phyloP scores from a whole-genome alignment of 2,888 invertebrate genomes.

The Geophilus truncorum region DNA sequence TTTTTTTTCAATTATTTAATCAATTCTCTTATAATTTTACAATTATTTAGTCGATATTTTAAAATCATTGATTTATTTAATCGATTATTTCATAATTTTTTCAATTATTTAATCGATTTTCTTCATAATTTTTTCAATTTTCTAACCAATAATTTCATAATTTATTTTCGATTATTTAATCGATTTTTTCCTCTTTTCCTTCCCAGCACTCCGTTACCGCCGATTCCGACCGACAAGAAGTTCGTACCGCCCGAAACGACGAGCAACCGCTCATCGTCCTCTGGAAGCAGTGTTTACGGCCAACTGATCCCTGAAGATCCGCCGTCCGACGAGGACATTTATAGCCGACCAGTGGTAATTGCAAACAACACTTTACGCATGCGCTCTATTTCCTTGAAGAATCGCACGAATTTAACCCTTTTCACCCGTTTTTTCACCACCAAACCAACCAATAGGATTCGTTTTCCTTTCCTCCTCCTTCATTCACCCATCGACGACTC shows the following conservation, averaged over 20 bases:
- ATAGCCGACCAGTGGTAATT: conserved; percentile 66
- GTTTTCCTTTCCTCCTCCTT: neutral
- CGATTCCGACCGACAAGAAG: conserved; percentile 56
- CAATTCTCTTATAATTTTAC: too few relatives aligned
- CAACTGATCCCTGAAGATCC: conserved; percentile 50
- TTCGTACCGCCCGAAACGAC: conserved; percentile 32
- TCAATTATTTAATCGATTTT: too few relatives aligned
- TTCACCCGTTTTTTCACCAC: too few relatives aligned
- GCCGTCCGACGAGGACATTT: conserved; percentile 60
- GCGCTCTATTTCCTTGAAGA: too few relatives aligned
- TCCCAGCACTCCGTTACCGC: conserved; percentile 71
- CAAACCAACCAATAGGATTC: neutral
- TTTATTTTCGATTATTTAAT: neutral
- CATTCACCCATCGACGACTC: neutral
- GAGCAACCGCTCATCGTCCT: conserved; percentile 45
- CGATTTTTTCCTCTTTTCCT: neutral
- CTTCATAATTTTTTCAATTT: neutral
- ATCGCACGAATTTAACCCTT: too few relatives aligned
- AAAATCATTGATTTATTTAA: too few relatives aligned
- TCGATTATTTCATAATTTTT: too few relatives aligned
- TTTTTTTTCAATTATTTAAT: too few relatives aligned
- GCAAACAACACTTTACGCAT: too few relatives aligned
- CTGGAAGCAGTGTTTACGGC: conserved; percentile 54
- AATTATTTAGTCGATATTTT: too few relatives aligned
- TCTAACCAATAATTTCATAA: neutral